Conservation (phyloP, 2,888 invertebrate species). For the Dorcus parallelipipedus region DNA sequence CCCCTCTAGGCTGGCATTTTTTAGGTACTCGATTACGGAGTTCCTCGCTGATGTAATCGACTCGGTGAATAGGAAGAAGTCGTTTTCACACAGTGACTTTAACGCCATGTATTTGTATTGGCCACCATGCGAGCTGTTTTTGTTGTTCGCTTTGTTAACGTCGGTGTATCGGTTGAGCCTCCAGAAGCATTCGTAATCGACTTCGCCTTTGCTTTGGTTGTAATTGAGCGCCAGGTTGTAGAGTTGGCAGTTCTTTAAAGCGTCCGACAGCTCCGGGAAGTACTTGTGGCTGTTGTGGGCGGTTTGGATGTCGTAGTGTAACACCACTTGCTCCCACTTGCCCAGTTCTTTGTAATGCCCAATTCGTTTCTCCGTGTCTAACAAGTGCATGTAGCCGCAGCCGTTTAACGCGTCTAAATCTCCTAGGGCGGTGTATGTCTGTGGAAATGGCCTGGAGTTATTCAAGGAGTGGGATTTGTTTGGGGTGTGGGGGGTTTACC, state of each 20-base stretch:
- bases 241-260: constrained; percentile 55
- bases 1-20: constrained; percentile 72
- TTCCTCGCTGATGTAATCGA: constrained; percentile 59
- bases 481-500: constrained; percentile 39
- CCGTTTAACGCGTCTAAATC: constrained; percentile 75
- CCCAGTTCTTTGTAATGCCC: constrained; percentile 67
- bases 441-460: constrained; percentile 25
- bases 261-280: constrained; percentile 40
- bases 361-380: constrained; percentile 60
- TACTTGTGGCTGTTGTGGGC: constrained; percentile 38
- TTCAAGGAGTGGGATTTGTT: neutral
- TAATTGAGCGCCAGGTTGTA: constrained; percentile 59
- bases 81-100: constrained; percentile 54
- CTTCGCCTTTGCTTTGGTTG: constrained; percentile 34
- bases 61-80: constrained; percentile 51
- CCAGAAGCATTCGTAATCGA: constrained; percentile 75
- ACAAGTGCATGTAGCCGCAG: constrained; percentile 68
- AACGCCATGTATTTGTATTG: constrained; percentile 55
- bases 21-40: constrained; percentile 58
- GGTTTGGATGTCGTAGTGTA: constrained; percentile 59
- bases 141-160: constrained; percentile 11
- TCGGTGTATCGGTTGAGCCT: constrained; percentile 62
- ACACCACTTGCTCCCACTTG: constrained; percentile 65
- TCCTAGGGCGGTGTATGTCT: constrained; percentile 71
- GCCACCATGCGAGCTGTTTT: constrained; percentile 38